These are phyloP conservation scores for Ovibos moschatus DNA, from an alignment of 2,113 vertebrate genomes.

Conservation along the genomic window DNA sequence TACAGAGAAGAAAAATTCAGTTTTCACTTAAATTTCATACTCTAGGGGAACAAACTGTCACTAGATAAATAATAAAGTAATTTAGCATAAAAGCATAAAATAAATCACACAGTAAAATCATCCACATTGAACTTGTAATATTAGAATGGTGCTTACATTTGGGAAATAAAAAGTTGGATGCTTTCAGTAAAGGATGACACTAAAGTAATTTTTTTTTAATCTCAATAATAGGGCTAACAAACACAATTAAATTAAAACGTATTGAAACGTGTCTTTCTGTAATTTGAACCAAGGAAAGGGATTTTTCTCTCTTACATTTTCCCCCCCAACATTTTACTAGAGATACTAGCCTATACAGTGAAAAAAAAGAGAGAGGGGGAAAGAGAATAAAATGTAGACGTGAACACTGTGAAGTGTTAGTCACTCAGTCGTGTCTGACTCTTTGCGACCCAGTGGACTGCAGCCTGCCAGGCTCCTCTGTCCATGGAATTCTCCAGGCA, in stretches of 20 bases:
- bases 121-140: neutral
- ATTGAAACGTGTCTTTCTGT: neutral
- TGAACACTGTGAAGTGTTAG: neutral
- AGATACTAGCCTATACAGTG: neutral
- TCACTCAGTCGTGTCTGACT: too few relatives aligned
- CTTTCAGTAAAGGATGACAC: neutral
- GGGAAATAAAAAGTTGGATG: neutral
- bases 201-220: neutral
- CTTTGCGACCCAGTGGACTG: too few relatives aligned
- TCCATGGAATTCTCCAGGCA: neutral
- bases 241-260: neutral
- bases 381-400: neutral
- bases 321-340: neutral
- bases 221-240: neutral
- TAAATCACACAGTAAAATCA: neutral
- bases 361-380: too few relatives aligned
- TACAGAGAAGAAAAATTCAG: neutral
- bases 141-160: neutral
- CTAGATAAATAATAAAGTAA: neutral
- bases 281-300: neutral
- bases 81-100: neutral
- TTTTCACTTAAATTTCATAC: neutral
- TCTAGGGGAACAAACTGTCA: neutral
- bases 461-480: too few relatives aligned
- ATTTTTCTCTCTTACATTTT: neutral